Conservation (phyloP, 35 echinoderm and acorn worm species). For the Anneissia japonica region DNA sequence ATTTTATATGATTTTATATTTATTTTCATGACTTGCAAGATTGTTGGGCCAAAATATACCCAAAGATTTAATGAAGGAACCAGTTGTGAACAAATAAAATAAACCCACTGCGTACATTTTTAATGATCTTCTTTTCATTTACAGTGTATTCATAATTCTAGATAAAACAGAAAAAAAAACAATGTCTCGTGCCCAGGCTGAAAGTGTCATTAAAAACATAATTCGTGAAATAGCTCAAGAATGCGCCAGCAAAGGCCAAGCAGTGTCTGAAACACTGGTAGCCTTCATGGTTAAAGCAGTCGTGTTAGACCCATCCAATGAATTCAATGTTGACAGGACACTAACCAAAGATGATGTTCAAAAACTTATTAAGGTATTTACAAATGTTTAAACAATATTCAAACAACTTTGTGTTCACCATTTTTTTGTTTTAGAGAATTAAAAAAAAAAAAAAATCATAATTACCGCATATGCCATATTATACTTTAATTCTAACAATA, state of each 20-base stretch:
- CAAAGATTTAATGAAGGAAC: too few species aligned
- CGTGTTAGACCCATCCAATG: slow-evolving; percentile 87
- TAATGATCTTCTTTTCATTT: too few species aligned
- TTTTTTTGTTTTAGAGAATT: too few species aligned
- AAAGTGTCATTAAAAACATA: slow-evolving; percentile 98
- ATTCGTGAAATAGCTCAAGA: slow-evolving; percentile 96
- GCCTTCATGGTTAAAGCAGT: slow-evolving; percentile 99
- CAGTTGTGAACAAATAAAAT: too few species aligned
- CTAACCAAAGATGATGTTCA: slow-evolving; percentile 98
- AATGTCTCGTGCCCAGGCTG: slow-evolving; percentile 95
- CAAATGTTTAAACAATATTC: too few species aligned
- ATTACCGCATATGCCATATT: background rate
- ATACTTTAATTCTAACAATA: slow-evolving; percentile 15
- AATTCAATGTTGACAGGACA: slow-evolving; percentile 97
- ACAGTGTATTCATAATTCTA: too few species aligned
- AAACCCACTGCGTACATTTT: too few species aligned
- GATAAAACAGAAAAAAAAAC: too few species aligned
- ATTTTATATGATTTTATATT: too few species aligned
- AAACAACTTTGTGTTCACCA: too few species aligned
- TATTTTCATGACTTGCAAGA: too few species aligned
- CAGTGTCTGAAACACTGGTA: slow-evolving; percentile 93
- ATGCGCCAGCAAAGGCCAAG: slow-evolving; percentile 98
- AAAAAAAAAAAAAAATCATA: background rate
- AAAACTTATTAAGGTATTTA: slow-evolving; percentile 86
- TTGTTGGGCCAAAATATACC: too few species aligned